phyloP scores from a whole-genome alignment of 2,797 vertebrate species.

The Pampus argenteus region DNA sequence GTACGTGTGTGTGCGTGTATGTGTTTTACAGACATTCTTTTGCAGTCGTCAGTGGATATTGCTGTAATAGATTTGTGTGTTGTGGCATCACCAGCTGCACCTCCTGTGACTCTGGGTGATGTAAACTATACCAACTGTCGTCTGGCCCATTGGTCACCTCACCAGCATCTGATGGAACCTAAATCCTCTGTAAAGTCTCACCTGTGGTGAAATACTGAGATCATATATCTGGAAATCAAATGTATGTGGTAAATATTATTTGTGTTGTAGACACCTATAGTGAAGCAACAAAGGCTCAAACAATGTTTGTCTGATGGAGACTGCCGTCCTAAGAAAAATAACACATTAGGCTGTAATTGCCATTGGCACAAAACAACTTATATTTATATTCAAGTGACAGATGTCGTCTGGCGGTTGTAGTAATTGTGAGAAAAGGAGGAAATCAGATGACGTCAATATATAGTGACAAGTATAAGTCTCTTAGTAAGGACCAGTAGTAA shows the following conservation, averaged over 20 bases:
- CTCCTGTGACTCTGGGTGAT: conserved; percentile 23
- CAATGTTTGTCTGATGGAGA: too few species aligned
- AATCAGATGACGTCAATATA: too few species aligned
- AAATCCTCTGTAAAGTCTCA: conserved; percentile 1
- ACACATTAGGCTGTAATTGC: too few species aligned
- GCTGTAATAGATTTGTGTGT: conserved; percentile 42
- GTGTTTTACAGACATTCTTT: conserved; percentile 40
- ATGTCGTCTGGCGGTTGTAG: too few species aligned
- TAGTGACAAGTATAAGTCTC: too few species aligned
- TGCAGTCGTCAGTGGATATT: conserved; percentile 26
- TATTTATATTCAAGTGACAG: too few species aligned
- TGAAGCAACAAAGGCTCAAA: too few species aligned
- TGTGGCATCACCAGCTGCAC: conserved; percentile 28
- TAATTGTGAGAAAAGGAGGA: too few species aligned
- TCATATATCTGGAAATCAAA: neutral
- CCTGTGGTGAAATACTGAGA: neutral
- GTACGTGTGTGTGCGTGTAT: conserved; percentile 26
- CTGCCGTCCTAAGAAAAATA: too few species aligned
- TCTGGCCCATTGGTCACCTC: conserved; percentile 5
- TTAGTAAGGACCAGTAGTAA: too few species aligned
- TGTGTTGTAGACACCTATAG: neutral
- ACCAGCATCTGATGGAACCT: conserved; percentile 16
- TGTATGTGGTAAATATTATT: neutral
- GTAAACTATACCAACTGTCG: conserved; percentile 17
- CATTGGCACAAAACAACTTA: too few species aligned